Evolutionary conservation across 2,888 invertebrate genomes (phyloP), one percentile per base, ranked within the genome.

Genomic region (Drosophila trichaetosa): DNA sequence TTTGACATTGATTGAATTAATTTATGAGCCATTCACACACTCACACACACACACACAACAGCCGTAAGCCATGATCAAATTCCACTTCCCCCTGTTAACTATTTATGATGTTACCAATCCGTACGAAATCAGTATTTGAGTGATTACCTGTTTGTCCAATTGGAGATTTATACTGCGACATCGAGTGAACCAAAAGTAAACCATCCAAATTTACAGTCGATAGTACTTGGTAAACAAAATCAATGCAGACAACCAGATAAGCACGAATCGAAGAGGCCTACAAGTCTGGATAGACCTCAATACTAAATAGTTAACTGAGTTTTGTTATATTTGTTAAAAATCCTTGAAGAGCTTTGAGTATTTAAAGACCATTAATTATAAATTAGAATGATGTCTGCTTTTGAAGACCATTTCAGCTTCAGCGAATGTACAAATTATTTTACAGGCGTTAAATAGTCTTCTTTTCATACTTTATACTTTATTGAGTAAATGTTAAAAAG

Each of bases 1-100:
- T 78, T 69, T 89, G 89, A 85, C 82, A 82, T 88, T 89, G 88
- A 85, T 87, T 79, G 75, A 85, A 89, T 71, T 81, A 76, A 87
- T 87, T 89, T 85, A 87, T 78, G 81, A 76, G 64, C 62, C 59
- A 34, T 56, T 62, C 59, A 36, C 36, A 18, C 13, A 27, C 21
- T 13, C 42, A 18, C 24, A 21, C 42, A 18, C 24, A 7, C 29
- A 31, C 33, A 4, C 33, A 33, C 33, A 33, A 10, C 48, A 62
- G 29, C 34, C 34, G 24, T 56, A 24, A 46, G 29, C 7, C n/a
- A 29, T n/a, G 64, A 71, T 66, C 58, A 56, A 42, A 46, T 36
- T 38, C n/a, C 38, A 56, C 18, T 56, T 27, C 27, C 27, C 7
- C n/a, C 34, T 52, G 52, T 65, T 61, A 65, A 34, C 58, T 73